phyloP scores from a whole-genome alignment of 1,140 invertebrate genomes.

The Pogonus chalceus region DNA sequence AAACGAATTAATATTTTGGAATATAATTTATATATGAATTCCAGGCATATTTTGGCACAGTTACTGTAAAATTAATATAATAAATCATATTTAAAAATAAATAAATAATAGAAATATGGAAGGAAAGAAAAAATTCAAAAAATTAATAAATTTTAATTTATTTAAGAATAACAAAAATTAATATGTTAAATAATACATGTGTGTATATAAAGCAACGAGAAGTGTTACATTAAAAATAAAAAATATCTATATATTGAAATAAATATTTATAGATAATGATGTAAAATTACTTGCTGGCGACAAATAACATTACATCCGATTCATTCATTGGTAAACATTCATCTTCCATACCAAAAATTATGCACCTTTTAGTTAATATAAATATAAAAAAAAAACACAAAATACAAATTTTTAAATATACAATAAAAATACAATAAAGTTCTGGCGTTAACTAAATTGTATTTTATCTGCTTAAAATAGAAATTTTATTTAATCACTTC shows the following conservation, averaged over 20 bases:
- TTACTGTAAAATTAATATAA: no score
- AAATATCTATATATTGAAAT: neutral
- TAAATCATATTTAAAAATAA: no score
- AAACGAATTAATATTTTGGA: no score
- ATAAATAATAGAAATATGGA: no score
- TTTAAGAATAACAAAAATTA: neutral
- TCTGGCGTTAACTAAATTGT: neutral
- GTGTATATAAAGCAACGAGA: neutral
- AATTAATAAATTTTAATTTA: neutral
- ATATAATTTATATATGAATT: no score
- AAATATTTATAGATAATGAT: neutral
- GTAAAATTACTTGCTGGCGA: neutral
- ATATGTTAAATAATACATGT: neutral
- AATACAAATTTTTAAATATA: neutral
- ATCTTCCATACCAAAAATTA: neutral
- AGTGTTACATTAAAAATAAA: neutral
- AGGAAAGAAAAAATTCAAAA: no score
- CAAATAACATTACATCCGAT: neutral
- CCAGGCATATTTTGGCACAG: no score
- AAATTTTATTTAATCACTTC: neutral
- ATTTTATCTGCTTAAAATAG: neutral
- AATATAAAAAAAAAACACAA: neutral
- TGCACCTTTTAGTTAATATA: neutral
- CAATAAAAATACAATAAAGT: neutral
- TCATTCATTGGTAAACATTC: neutral